Evolutionary conservation across 2,113 vertebrate genomes (phyloP).

Genomic region (Callorhinus ursinus): DNA sequence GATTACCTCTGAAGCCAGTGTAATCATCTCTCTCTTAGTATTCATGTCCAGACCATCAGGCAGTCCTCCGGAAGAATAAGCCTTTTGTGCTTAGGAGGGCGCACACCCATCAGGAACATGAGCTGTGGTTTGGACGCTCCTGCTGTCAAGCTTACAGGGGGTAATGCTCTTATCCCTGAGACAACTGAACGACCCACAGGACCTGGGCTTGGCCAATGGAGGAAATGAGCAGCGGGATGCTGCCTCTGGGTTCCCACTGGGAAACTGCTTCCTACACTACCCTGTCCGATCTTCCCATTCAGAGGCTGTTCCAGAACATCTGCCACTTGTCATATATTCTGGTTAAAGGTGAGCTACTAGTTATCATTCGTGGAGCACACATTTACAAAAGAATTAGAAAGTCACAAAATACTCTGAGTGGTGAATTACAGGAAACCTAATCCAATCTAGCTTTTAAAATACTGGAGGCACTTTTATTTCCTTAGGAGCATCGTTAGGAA

Average conservation of each 20-base stretch:
- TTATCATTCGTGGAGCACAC: background rate
- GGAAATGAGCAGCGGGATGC: background rate
- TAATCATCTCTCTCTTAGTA: background rate
- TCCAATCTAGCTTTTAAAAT: background rate
- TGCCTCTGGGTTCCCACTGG: background rate
- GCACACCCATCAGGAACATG: background rate
- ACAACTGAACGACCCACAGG: background rate
- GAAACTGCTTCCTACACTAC: background rate
- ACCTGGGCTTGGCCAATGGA: background rate
- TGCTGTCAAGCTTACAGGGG: background rate
- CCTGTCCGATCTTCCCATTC: background rate
- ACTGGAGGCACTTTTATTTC: background rate
- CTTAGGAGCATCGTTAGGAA: background rate
- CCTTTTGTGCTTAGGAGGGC: background rate
- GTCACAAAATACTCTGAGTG: background rate
- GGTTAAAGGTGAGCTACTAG: background rate
- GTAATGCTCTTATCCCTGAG: background rate
- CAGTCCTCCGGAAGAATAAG: background rate
- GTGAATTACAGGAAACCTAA: background rate
- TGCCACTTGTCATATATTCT: background rate
- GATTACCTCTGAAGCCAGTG: slow-evolving; percentile 25
- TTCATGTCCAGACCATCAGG: background rate
- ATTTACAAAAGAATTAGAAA: background rate
- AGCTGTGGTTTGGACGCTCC: background rate
- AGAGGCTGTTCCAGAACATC: background rate